These are phyloP conservation scores for Ranitomeya imitator DNA, from an alignment of 2,113 vertebrate species.

Conservation along the genomic window DNA sequence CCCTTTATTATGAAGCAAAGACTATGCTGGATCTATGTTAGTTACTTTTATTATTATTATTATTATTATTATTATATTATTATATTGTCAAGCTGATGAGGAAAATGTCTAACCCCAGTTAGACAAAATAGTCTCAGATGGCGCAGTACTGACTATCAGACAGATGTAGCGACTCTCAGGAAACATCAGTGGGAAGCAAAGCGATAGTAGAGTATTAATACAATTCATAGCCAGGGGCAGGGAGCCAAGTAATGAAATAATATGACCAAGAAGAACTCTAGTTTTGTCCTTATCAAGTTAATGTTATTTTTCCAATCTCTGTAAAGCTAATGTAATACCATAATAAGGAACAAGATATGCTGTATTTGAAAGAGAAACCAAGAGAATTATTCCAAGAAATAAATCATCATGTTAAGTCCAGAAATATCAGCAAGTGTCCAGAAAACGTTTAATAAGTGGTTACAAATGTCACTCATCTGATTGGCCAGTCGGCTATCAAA, in stretches of 20 bases:
- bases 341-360: background rate
- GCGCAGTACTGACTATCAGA: background rate
- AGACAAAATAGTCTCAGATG: background rate
- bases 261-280: background rate
- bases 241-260: conserved; percentile 23
- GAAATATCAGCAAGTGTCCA: background rate
- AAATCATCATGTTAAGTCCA: background rate
- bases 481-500: too few species aligned
- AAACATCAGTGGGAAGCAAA: conserved; percentile 10
- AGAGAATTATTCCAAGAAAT: background rate
- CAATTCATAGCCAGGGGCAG: conserved; percentile 24
- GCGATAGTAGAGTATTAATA: conserved; percentile 5
- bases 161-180: background rate
- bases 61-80: background rate
- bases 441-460: background rate
- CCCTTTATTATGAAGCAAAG: background rate
- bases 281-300: conserved; percentile 11
- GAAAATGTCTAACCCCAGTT: background rate
- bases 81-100: background rate
- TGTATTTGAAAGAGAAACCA: background rate
- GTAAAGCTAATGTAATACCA: conserved; percentile 15
- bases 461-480: background rate
- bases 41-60: background rate
- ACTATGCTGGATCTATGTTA: background rate
- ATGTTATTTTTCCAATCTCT: background rate